Evolutionary conservation across 2,113 vertebrate species (phyloP), one percentile per base, ranked within the genome.

Genomic region (Capreolus pygargus): DNA sequence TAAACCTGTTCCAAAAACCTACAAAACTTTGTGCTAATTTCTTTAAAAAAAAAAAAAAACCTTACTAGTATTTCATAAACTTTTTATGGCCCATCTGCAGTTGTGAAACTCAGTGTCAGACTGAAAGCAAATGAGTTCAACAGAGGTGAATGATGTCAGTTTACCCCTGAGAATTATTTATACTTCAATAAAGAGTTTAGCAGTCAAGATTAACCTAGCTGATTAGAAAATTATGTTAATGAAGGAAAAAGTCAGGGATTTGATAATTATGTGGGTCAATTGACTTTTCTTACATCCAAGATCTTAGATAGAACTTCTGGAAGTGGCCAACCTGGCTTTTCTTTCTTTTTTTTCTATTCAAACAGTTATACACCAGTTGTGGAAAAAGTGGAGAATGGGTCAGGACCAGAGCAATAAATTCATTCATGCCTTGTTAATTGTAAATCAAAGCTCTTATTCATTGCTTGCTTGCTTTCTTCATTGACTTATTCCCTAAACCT

Each of bases 51-150:
- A 94, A 12, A n/a, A n/a, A n/a, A 39, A 70, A 25, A 74, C n/a
- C 30, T 95, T 82, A 93, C 91, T 93, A 91, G 82, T 97, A 95
- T 92, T 98, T 96, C 30, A 92, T 93, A 96, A 95, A 54, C 50
- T 86, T 95, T 81, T 84, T 27, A 84, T 16, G 23, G 16, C n/a
- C 52, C 45, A 27, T 64, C 33, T 36, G n/a, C 1, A 30, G 54
- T 96, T n/a, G 8, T 95, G 86, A 97, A 96, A 86, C 79, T 82
- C 33, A 86, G 16, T 81, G 92, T 96, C 74, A 83, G 88, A 28
- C 79, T 97, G 74, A 96, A 96, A 97, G 61, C 70, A 79, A 21
- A 52, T 83, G 55, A 95, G 55, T 82, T 97, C 36, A 74, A 11
- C 67, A 54, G n/a, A 95, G 30, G 47, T 28, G 28, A 95, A 89